Evolutionary conservation across 1,140 invertebrate species (phyloP), one percentile per base, ranked within the genome.

Genomic region (Calephelis nemesis): DNA sequence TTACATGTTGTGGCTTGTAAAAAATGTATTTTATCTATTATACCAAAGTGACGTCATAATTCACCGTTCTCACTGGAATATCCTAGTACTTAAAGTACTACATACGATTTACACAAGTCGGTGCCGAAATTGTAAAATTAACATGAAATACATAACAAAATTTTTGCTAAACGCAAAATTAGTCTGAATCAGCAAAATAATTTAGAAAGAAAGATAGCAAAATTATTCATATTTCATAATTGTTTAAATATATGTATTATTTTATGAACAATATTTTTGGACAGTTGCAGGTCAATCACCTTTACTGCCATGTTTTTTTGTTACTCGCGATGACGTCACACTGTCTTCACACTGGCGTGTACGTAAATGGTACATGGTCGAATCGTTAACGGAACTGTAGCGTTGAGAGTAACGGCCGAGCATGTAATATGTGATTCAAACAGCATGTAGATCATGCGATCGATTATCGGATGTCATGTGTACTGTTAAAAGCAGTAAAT

Each of bases 331-430:
- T 60, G 58, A 60, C 58, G 39, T 60, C 58, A 60, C 40, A 60
- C 58, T 42, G 58, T 60, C 58, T 6, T 13, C 11, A 12, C 2
- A 60, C 30, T 60, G 58, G 58, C 58, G 58, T 60, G 58, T 39
- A 12, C 1, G 30, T 60, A 60, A 60, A 60, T n/a, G 58, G 39
- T 60, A 6, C 58, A 60, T 52, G 78, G 77, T 74, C 80, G 74
- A 81, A 78, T 81, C 76, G 70, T 76, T 84, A 84, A 82, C 82
- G 82, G 80, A 73, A 78, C 39, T 58, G 68, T 69, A 62, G 63
- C 64, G 65, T 74, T 63, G 70, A 72, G 65, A 62, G 64, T 83
- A 82, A 81, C 82, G 80, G 82, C 19, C 54, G 70, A 67, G 73
- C 69, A 75, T 81, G 76, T 70, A 68, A 74, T 78, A 84, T 80